A percentile compares a stretch with the other conserved stretches of the same genome.
Evolutionary conservation across 1,140 invertebrate species (phyloP).

Genomic region (Diabrotica virgifera): DNA sequence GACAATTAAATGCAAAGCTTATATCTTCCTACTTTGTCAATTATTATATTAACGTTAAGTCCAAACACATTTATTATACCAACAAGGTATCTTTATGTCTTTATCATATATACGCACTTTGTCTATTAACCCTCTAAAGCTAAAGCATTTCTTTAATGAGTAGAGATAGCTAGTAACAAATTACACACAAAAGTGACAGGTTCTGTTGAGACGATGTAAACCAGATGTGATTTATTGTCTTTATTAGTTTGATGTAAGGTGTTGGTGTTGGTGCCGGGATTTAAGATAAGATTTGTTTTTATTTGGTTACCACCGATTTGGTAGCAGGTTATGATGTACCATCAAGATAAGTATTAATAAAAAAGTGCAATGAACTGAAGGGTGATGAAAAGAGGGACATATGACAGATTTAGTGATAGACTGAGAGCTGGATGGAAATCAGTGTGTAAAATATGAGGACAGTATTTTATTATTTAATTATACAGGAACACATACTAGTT

Average conservation of each 20-base stretch:
- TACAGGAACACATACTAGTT: no score
- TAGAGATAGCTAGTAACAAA: neutral
- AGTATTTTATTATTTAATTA: no score
- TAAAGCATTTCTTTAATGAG: neutral
- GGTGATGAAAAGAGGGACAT: neutral
- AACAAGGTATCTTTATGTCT: no score
- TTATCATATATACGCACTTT: no score
- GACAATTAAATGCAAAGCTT: no score
- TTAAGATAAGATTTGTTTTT: conserved; percentile 3
- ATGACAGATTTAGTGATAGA: no score
- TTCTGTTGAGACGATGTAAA: neutral
- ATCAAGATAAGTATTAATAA: conserved; percentile 1
- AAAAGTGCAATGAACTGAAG: neutral
- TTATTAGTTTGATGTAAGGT: neutral
- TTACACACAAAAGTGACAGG: neutral
- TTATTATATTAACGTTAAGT: no score
- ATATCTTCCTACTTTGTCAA: no score
- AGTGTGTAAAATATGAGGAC: no score
- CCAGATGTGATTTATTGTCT: neutral
- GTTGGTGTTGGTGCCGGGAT: neutral
- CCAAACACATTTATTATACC: no score
- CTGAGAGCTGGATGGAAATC: no score
- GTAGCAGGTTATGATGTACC: neutral
- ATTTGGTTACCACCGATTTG: neutral
- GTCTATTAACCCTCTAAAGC: no score